phyloP scores from a whole-genome alignment of 2,888 invertebrate species.

The Coenonympha arcania region DNA sequence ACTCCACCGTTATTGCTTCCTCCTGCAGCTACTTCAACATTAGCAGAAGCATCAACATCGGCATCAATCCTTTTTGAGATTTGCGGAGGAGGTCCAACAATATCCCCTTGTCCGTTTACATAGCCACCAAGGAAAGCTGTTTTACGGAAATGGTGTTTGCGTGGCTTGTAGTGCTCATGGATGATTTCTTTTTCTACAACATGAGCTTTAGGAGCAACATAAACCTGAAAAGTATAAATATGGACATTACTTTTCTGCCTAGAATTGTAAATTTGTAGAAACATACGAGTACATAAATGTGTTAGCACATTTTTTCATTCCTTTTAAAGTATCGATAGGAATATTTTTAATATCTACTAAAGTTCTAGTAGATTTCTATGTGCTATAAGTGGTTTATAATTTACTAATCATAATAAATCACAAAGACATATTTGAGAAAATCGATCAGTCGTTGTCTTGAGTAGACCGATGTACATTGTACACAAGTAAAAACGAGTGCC shows the following conservation, averaged over 20 bases:
- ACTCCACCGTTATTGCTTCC: slow-evolving; percentile 29
- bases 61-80: slow-evolving; percentile 55
- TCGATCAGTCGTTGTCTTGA: background rate
- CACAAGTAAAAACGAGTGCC: too few species aligned
- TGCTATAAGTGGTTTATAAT: background rate
- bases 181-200: slow-evolving; percentile 47
- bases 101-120: slow-evolving; percentile 39
- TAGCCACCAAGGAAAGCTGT: slow-evolving; percentile 53
- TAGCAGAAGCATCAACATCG: slow-evolving; percentile 38
- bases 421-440: background rate
- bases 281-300: background rate
- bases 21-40: slow-evolving; percentile 32
- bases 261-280: background rate
- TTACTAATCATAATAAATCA: background rate
- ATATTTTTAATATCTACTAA: background rate
- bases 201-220: slow-evolving; percentile 41
- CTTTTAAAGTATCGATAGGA: background rate
- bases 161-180: slow-evolving; percentile 49
- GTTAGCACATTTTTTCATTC: slow-evolving; percentile 11
- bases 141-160: slow-evolving; percentile 48
- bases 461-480: background rate
- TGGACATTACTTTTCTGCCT: background rate
- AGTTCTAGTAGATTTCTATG: background rate
- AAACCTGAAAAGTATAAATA: slow-evolving; percentile 39
- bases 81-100: slow-evolving; percentile 34